phyloP scores from a whole-genome alignment of 2,888 invertebrate genomes.

The Rhaphigaster nebulosa region DNA sequence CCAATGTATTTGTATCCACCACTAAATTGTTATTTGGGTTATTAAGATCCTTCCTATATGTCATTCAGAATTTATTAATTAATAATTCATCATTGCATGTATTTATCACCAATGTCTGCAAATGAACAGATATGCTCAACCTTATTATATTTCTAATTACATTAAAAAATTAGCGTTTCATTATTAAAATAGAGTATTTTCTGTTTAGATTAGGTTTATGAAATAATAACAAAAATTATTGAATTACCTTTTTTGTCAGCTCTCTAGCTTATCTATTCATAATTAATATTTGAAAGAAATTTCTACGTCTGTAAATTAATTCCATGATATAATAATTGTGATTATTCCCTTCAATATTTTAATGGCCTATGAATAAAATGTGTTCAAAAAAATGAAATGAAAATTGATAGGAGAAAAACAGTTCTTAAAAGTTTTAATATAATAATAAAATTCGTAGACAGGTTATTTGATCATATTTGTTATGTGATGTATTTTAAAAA shows the following conservation, averaged over 20 bases:
- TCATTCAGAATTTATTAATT: neutral
- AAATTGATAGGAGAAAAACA: neutral
- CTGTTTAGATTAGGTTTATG: neutral
- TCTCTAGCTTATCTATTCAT: neutral
- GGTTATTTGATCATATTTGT: neutral
- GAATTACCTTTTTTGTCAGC: too few relatives aligned
- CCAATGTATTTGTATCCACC: neutral
- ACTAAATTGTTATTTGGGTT: neutral
- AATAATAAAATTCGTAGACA: neutral
- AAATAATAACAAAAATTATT: neutral
- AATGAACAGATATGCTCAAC: neutral
- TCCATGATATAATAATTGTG: neutral
- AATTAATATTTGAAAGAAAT: neutral
- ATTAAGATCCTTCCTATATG: neutral
- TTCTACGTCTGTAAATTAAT: neutral
- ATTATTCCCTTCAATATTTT: neutral
- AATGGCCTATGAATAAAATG: conserved; percentile 33
- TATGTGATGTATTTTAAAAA: neutral
- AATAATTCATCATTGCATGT: neutral
- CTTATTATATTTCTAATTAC: neutral
- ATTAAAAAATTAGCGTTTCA: neutral
- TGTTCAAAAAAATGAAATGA: conserved; percentile 8
- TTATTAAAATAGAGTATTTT: neutral
- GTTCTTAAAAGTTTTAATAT: neutral
- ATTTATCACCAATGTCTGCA: neutral